Evolutionary conservation across 92 coral and sea anemone species (phyloP).

Genomic region (Scolanthus callimorphus): DNA sequence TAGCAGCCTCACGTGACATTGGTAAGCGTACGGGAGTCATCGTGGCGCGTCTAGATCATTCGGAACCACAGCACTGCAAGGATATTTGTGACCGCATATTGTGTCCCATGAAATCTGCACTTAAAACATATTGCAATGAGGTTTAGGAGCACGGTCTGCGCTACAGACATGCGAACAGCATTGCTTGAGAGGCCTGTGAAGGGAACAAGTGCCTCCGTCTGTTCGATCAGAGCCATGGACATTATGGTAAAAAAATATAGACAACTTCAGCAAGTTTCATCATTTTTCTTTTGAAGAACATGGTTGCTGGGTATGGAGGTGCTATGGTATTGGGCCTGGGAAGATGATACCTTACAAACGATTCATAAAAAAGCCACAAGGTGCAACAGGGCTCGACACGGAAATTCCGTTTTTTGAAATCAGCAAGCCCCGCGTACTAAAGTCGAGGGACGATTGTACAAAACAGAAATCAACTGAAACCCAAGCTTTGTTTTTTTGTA

Average conservation of each 20-base stretch:
- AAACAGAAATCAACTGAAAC: neutral
- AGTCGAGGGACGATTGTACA: too few species aligned
- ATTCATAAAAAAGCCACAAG: slow-evolving; percentile 15
- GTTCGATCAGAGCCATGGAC: too few species aligned
- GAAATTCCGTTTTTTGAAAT: neutral
- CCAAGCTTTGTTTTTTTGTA: neutral
- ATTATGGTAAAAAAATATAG: slow-evolving; percentile 37
- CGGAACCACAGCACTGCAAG: slow-evolving; percentile 50
- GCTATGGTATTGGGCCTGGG: slow-evolving; percentile 43
- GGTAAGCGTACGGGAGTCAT: slow-evolving; percentile 25
- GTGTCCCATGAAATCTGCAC: slow-evolving; percentile 41
- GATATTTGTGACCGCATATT: slow-evolving; percentile 48
- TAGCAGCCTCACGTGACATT: slow-evolving; percentile 28
- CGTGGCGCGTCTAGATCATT: slow-evolving; percentile 31
- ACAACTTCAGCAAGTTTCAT: slow-evolving; percentile 41
- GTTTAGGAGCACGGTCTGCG: slow-evolving; percentile 43
- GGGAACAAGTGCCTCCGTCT: slow-evolving; percentile 43
- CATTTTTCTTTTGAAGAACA: slow-evolving; percentile 17
- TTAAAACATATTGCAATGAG: slow-evolving; percentile 39
- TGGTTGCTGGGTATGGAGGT: slow-evolving; percentile 36
- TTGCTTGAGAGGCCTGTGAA: slow-evolving; percentile 36
- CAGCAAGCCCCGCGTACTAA: neutral
- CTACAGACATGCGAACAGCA: slow-evolving; percentile 45
- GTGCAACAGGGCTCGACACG: neutral
- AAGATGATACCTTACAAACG: slow-evolving; percentile 8